Evolutionary conservation across 2,797 vertebrate genomes (phyloP).

Genomic region (Cossypha polioptera): DNA sequence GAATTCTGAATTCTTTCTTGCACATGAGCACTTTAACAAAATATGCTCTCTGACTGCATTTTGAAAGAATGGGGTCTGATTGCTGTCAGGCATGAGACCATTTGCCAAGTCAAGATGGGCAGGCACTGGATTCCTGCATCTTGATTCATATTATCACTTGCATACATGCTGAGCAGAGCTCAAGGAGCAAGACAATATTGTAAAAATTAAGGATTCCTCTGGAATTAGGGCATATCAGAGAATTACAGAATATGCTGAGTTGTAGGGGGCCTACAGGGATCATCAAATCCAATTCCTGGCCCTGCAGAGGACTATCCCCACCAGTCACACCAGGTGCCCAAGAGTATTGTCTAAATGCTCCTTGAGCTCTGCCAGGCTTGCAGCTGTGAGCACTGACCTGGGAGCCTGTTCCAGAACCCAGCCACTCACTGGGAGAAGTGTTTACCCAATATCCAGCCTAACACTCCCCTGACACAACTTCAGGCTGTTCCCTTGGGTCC

Average conservation of each 20-base stretch:
- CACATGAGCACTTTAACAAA: background rate
- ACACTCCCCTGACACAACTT: background rate
- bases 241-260: background rate
- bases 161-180: background rate
- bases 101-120: background rate
- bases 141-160: background rate
- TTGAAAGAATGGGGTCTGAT: background rate
- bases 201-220: background rate
- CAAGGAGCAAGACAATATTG: background rate
- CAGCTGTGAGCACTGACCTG: background rate
- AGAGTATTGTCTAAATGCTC: background rate
- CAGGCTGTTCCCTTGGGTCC: rapidly evolving
- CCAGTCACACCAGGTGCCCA: background rate
- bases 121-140: background rate
- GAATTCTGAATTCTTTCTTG: background rate
- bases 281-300: background rate
- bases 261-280: background rate
- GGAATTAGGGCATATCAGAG: background rate
- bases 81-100: background rate
- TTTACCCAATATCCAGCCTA: background rate
- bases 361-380: background rate
- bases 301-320: background rate
- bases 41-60: background rate
- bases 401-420: background rate
- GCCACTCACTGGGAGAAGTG: background rate